These are phyloP conservation scores for Ctenosaura bakeri DNA, from an alignment of 2,797 vertebrate genomes.

Conservation along the genomic window DNA sequence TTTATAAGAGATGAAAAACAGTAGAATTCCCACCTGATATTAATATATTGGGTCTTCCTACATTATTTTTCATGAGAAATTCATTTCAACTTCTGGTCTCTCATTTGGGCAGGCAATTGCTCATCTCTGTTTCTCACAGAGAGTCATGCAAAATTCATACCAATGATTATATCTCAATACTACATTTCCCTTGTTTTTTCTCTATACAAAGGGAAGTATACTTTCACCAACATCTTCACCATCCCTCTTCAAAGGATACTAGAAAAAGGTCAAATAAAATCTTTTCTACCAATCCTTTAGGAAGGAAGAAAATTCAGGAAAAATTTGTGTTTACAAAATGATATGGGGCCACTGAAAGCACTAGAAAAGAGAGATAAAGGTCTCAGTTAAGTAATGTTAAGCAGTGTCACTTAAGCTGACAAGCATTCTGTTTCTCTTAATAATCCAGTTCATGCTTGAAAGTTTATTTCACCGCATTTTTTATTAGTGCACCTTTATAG, in stretches of 20 bases:
- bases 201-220: background rate
- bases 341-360: background rate
- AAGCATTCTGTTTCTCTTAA: background rate
- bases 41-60: background rate
- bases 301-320: background rate
- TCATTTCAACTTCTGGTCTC: too few relatives aligned
- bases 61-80: background rate
- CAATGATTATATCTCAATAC: background rate
- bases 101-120: background rate
- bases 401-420: background rate
- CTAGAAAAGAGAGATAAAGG: background rate
- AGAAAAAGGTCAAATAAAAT: background rate
- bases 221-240: background rate
- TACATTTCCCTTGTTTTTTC: background rate
- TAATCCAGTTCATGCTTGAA: slow-evolving; percentile 1
- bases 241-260: background rate
- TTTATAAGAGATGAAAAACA: background rate
- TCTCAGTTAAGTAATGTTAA: background rate
- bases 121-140: background rate
- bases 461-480: background rate
- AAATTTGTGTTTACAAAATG: background rate
- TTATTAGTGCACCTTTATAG: background rate
- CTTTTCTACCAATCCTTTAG: background rate
- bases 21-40: background rate
- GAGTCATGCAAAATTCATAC: background rate